phyloP scores from a whole-genome alignment of 2,888 invertebrate genomes.

The Ditylenchus weischeri region DNA sequence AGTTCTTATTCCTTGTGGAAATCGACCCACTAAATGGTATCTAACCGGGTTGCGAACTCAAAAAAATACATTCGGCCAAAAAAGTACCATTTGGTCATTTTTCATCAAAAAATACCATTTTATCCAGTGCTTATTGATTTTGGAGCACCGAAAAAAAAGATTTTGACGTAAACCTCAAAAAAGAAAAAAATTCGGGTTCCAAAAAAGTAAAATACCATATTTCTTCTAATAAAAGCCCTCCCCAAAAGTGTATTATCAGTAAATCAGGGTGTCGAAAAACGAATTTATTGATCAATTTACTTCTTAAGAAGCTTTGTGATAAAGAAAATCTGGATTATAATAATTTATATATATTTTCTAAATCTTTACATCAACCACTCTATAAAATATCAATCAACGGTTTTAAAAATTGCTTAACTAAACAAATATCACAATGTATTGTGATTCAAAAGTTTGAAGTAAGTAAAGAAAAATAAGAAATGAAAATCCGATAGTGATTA shows the following conservation, averaged over 20 bases:
- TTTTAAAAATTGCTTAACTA: slow-evolving; percentile 29
- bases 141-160: too few species aligned
- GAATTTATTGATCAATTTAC: slow-evolving; percentile 42
- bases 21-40: too few species aligned
- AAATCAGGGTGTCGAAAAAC: slow-evolving; percentile 43
- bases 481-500: slow-evolving; percentile 27
- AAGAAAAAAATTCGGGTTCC: too few species aligned
- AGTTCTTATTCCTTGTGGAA: too few species aligned
- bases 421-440: slow-evolving; percentile 36
- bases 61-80: too few species aligned
- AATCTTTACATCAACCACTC: slow-evolving; percentile 42
- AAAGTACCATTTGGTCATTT: too few species aligned
- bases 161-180: too few species aligned
- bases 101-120: too few species aligned
- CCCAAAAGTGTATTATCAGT: slow-evolving; percentile 46
- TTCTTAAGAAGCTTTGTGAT: slow-evolving; percentile 37
- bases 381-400: slow-evolving; percentile 40
- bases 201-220: too few species aligned
- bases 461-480: slow-evolving; percentile 30
- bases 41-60: too few species aligned
- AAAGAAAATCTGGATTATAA: slow-evolving; percentile 44
- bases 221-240: too few species aligned
- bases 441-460: slow-evolving; percentile 30
- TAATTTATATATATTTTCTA: slow-evolving; percentile 40
- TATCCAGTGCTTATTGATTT: too few species aligned